Evolutionary conservation across 23 tunicate genomes (phyloP).

Genomic region (Diplosoma virens): DNA sequence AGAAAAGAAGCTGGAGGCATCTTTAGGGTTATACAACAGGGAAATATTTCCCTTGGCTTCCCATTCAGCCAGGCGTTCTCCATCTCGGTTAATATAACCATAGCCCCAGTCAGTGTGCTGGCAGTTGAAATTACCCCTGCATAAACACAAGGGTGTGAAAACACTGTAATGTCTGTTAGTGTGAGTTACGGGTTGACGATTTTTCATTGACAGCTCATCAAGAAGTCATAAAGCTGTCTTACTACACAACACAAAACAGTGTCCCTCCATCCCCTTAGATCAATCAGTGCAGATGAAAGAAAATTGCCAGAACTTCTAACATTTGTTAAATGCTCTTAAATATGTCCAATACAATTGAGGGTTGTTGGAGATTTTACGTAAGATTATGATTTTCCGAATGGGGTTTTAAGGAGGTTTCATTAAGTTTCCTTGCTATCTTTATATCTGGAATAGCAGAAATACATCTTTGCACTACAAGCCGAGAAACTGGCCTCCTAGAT

Average conservation of each 20-base stretch:
- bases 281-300: background rate
- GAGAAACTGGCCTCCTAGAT: background rate
- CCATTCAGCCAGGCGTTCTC: too few relatives aligned
- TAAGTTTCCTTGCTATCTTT: background rate
- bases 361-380: background rate
- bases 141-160: too few relatives aligned
- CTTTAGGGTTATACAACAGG: too few relatives aligned
- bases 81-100: too few relatives aligned
- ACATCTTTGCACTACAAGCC: background rate
- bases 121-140: too few relatives aligned
- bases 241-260: background rate
- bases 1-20: too few relatives aligned
- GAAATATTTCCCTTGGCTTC: too few relatives aligned
- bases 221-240: too few relatives aligned
- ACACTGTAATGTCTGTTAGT: too few relatives aligned
- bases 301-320: background rate
- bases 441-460: too few relatives aligned
- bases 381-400: background rate
- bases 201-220: background rate
- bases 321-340: background rate
- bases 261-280: background rate
- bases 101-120: too few relatives aligned
- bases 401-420: background rate
- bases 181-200: too few relatives aligned
- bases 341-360: background rate